Conservation (phyloP, 1,140 invertebrate species). For the Drosophila tropicalis region DNA sequence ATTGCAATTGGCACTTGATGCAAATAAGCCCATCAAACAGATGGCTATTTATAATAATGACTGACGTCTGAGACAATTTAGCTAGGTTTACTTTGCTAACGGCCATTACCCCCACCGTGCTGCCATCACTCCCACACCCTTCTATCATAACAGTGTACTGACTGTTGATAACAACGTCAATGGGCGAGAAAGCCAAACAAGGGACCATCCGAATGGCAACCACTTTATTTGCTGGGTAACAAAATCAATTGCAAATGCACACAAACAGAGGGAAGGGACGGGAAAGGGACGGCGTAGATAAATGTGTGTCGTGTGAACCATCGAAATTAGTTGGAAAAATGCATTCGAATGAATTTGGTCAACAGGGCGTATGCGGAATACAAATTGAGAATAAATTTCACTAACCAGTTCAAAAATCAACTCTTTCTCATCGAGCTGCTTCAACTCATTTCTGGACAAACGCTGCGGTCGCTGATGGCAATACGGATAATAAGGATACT, state of each 20-base stretch:
- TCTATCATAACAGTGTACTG: slow-evolving; percentile 44
- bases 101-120: background rate
- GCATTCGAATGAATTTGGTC: slow-evolving; percentile 21
- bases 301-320: slow-evolving; percentile 1
- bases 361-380: slow-evolving; percentile 3
- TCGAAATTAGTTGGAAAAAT: slow-evolving; percentile 45
- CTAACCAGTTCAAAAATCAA: slow-evolving; percentile 96
- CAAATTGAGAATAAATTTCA: background rate
- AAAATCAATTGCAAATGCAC: slow-evolving; percentile 1
- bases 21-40: slow-evolving; percentile 29
- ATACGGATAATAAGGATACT: slow-evolving; percentile 59
- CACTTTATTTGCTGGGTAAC: background rate
- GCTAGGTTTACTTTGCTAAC: slow-evolving; percentile 16
- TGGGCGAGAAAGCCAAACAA: slow-evolving; percentile 30
- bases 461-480: slow-evolving; percentile 86
- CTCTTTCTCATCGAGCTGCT: slow-evolving; percentile 95
- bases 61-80: slow-evolving; percentile 50
- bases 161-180: slow-evolving; percentile 67
- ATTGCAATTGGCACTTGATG: slow-evolving; percentile 1
- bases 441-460: slow-evolving; percentile 91
- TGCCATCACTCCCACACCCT: background rate
- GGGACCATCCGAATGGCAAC: slow-evolving; percentile 6
- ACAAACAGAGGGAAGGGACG: background rate
- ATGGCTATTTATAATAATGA: slow-evolving; percentile 32
- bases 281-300: background rate